Percentiles rank a stretch among this genome's conserved stretches.
These are phyloP conservation scores for Rhopalosiphum padi DNA, from an alignment of 1,140 invertebrate genomes.

Conservation along the genomic window DNA sequence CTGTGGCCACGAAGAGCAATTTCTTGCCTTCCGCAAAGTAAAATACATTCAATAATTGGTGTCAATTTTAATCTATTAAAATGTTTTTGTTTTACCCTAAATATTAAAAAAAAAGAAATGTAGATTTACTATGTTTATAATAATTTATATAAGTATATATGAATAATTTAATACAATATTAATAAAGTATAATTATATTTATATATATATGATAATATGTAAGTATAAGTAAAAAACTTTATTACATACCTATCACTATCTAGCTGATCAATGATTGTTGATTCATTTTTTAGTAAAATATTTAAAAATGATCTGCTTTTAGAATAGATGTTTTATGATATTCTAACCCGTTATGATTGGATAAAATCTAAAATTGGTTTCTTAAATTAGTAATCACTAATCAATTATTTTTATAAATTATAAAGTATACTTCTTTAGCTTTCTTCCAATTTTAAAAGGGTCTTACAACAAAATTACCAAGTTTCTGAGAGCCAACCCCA, in stretches of 20 bases:
- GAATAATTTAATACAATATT: no score
- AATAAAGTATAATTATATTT: no score
- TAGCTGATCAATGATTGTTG: neutral
- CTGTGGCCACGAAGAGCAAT: neutral
- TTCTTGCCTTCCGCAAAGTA: neutral
- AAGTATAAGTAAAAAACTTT: no score
- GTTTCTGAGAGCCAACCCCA: neutral
- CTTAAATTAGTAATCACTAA: neutral
- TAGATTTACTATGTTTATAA: no score
- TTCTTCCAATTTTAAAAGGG: slow-evolving; percentile 3
- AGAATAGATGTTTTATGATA: neutral
- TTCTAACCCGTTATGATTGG: neutral
- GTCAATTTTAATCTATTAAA: neutral
- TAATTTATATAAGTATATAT: no score
- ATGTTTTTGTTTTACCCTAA: neutral
- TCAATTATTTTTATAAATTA: neutral
- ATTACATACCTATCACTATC: neutral
- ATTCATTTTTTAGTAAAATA: neutral
- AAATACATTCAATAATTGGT: neutral
- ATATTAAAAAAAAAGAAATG: neutral
- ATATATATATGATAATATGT: no score
- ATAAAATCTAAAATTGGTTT: neutral
- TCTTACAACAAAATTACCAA: neutral
- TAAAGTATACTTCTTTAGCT: neutral
- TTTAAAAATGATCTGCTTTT: neutral